phyloP scores from a whole-genome alignment of 2,113 vertebrate species.

The Bos taurus region ARS-UCD2.0 NC_037347.1:71521501-71522000 shows the following conservation, averaged over 20 bases:
- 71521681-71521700: not conserved
- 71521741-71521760: not conserved
- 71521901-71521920: not conserved
- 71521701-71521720: not conserved
- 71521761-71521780: not conserved
- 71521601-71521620: not conserved
- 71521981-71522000: constrained; percentile 80
- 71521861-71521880: not conserved
- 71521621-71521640: fast-evolving
- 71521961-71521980: constrained; percentile 82
- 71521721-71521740: fast-evolving
- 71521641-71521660: not conserved
- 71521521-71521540: fast-evolving
- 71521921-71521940: constrained; percentile 79
- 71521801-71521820: no score
- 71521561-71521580: not conserved
- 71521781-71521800: fast-evolving
- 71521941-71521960: constrained; percentile 84
- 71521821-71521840: not conserved
- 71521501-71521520: not conserved
- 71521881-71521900: not conserved
- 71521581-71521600: not conserved
- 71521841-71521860: not conserved
- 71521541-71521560: not conserved
- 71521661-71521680: not conserved